A percentile compares a stretch with the other conserved stretches of the same genome.
Evolutionary conservation across 2,888 invertebrate species (phyloP).

Genomic region (Tridacna crocea): DNA sequence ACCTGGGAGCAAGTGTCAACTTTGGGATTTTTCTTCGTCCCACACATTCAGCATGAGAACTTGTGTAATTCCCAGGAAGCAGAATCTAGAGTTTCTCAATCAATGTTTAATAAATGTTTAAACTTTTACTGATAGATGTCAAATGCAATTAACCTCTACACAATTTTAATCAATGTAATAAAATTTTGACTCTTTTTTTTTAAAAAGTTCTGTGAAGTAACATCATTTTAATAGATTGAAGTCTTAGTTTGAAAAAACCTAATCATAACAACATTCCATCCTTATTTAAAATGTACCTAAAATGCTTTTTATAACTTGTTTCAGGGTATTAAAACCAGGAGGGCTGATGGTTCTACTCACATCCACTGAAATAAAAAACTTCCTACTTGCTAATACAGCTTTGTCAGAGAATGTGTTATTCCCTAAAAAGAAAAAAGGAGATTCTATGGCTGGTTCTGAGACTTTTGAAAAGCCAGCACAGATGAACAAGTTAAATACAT

Average conservation of each 20-base stretch:
- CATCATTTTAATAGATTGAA: not conserved
- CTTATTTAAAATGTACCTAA: no score
- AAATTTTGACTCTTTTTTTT: not conserved
- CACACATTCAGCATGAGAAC: no score
- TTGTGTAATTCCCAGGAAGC: no score
- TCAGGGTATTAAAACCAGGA: slow-evolving; percentile 39
- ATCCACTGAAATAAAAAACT: slow-evolving; percentile 8
- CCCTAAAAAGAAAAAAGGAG: not conserved
- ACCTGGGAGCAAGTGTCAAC: no score
- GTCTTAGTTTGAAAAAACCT: not conserved
- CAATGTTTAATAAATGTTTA: no score
- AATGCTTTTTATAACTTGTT: not conserved
- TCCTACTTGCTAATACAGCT: not conserved
- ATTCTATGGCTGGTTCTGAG: not conserved
- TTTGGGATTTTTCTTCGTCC: no score
- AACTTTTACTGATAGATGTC: not conserved
- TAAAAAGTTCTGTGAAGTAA: not conserved
- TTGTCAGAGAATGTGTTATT: not conserved
- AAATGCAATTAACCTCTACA: not conserved
- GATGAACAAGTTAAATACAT: no score
- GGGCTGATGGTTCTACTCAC: slow-evolving; percentile 45
- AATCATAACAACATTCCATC: not conserved
- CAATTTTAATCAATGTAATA: not conserved
- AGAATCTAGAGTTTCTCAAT: not conserved
- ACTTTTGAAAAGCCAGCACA: no score